Percentiles rank a stretch among this genome's conserved stretches.
phyloP scores from a whole-genome alignment of 1,140 invertebrate genomes.

The Apis cerana region DNA sequence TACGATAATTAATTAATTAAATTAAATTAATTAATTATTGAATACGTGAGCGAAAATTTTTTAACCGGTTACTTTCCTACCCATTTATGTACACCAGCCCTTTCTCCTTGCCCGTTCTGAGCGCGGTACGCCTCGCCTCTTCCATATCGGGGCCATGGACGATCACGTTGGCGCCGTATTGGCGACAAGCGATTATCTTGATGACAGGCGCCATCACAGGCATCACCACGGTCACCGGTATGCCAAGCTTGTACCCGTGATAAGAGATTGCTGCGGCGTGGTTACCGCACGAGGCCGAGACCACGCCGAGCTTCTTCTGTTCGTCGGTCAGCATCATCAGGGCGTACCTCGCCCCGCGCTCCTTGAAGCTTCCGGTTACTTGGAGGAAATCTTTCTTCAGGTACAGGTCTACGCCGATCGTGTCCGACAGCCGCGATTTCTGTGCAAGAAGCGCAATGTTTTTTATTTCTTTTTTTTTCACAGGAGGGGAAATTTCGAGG shows the following conservation, averaged over 20 bases:
- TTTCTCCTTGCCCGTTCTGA: conserved; percentile 87
- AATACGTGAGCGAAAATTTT: no score
- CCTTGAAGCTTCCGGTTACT: conserved; percentile 96
- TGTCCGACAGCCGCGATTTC: conserved; percentile 89
- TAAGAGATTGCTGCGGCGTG: conserved; percentile 94
- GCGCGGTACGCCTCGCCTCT: conserved; percentile 91
- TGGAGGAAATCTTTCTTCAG: conserved; percentile 97
- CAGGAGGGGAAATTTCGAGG: no score
- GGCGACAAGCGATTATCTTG: conserved; percentile 94
- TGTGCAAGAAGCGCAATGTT: conserved; percentile 78
- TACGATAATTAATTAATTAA: no score
- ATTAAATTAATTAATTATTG: no score
- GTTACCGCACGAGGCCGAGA: conserved; percentile 96
- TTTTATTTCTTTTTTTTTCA: no score
- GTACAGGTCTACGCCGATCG: conserved; percentile 92
- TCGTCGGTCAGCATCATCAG: conserved; percentile 88
- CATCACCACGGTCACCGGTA: conserved; percentile 97
- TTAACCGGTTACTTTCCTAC: no score
- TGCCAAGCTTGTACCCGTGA: conserved; percentile 90
- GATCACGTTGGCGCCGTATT: conserved; percentile 92
- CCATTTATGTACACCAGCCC: conserved; percentile 92
- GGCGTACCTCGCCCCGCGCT: conserved; percentile 94
- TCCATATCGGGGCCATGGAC: conserved; percentile 92
- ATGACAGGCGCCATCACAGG: conserved; percentile 94
- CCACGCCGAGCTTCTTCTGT: conserved; percentile 89